A percentile compares a stretch with the other conserved stretches of the same genome.
These are phyloP conservation scores for Pseudotriccus pelzelni DNA, from an alignment of 2,797 vertebrate species.

Conservation along the genomic window DNA sequence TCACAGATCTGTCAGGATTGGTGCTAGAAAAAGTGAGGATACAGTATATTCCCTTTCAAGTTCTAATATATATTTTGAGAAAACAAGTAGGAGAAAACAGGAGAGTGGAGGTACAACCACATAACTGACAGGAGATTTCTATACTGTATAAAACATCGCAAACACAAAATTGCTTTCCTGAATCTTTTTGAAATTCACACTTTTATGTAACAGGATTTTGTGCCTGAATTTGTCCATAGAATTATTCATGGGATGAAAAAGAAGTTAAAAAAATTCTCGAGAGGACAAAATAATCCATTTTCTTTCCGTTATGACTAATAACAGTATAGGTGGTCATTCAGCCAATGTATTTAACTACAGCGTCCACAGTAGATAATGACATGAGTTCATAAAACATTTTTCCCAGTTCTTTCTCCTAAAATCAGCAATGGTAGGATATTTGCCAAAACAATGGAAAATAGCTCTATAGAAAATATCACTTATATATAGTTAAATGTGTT, in stretches of 20 bases:
- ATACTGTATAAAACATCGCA: neutral
- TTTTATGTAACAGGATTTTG: neutral
- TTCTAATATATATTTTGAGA: neutral
- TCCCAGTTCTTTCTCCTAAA: neutral
- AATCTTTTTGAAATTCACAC: neutral
- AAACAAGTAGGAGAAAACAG: neutral
- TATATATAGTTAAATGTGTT: fast-evolving
- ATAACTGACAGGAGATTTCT: neutral
- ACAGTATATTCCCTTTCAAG: neutral
- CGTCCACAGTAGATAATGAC: neutral
- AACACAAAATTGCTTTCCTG: neutral
- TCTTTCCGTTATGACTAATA: neutral
- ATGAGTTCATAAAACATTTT: neutral
- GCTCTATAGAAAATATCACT: neutral
- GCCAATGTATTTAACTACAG: neutral
- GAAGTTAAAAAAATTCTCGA: neutral
- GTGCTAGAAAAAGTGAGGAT: neutral
- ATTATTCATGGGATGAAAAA: constrained; percentile 2
- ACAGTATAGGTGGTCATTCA: neutral
- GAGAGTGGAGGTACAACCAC: neutral
- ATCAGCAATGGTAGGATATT: neutral
- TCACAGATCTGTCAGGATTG: neutral
- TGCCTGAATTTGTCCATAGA: neutral
- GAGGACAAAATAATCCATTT: neutral
- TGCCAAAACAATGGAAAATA: neutral